Conservation (phyloP, 1,140 invertebrate species). For the Sarcophaga bullata region DNA sequence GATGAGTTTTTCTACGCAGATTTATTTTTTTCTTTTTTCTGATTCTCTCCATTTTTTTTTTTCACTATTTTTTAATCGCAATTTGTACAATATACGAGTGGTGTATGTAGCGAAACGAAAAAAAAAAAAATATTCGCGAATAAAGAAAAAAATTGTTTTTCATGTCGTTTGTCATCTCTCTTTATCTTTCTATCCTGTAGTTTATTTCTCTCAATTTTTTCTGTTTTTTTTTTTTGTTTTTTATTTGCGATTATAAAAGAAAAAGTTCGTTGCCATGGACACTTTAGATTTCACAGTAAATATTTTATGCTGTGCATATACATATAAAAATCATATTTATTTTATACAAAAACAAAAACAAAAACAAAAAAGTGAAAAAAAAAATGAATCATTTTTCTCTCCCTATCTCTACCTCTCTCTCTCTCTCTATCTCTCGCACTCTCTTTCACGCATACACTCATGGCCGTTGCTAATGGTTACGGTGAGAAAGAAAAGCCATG, state of each 20-base stretch:
- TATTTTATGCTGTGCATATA: constrained; percentile 14
- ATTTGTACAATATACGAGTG: background rate
- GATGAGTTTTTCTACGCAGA: constrained; percentile 24
- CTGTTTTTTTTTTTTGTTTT: background rate
- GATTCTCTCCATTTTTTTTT: too few relatives aligned
- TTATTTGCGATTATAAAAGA: background rate
- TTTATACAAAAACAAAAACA: background rate
- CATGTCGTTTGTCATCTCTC: too few relatives aligned
- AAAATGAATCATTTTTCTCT: too few relatives aligned
- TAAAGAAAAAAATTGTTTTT: too few relatives aligned
- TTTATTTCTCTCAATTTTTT: background rate
- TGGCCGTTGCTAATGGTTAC: too few relatives aligned
- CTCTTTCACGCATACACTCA: too few relatives aligned
- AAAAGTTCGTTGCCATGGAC: constrained; percentile 17
- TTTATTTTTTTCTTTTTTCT: background rate
- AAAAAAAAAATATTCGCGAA: too few relatives aligned
- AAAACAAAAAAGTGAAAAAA: too few relatives aligned
- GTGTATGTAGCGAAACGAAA: background rate
- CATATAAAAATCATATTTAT: constrained; percentile 16
- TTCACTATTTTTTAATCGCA: background rate
- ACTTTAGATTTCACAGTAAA: background rate
- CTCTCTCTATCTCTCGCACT: too few relatives aligned
- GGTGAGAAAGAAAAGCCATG: too few relatives aligned
- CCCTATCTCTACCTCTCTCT: too few relatives aligned
- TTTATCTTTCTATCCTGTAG: too few relatives aligned